Percentiles rank a stretch among this genome's conserved stretches.
phyloP scores from a whole-genome alignment of 2,888 invertebrate species.

The Lochmaea capreae region DNA sequence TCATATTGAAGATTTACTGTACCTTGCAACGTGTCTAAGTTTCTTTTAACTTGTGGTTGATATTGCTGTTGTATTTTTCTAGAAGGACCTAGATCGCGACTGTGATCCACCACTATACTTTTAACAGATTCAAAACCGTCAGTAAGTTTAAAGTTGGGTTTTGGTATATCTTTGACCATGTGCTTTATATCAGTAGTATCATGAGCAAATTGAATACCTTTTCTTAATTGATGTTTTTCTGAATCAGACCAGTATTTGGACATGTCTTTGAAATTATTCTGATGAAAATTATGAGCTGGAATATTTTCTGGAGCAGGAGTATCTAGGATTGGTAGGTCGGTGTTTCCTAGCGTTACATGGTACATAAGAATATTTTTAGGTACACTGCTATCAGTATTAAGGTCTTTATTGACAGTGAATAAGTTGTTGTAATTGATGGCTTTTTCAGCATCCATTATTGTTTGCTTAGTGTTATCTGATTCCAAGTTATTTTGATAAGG shows the following conservation, averaged over 20 bases:
- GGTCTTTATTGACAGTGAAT: constrained; percentile 43
- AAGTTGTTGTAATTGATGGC: constrained; percentile 42
- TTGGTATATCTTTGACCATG: constrained; percentile 4
- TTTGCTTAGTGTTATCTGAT: constrained; percentile 12
- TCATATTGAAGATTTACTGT: not conserved
- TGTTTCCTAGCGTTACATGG: constrained; percentile 36
- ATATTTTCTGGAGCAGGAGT: not conserved
- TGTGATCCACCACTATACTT: constrained; percentile 44
- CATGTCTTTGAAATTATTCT: constrained; percentile 46
- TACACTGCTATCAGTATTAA: constrained; percentile 45
- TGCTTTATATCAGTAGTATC: constrained; percentile 28
- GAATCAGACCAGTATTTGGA: constrained; percentile 43
- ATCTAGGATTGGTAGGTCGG: constrained; percentile 11
- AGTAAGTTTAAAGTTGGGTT: not conserved
- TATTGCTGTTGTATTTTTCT: not conserved
- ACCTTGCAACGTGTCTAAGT: constrained; percentile 24
- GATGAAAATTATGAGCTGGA: constrained; percentile 27
- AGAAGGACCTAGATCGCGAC: not conserved
- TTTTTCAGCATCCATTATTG: constrained; percentile 18
- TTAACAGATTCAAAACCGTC: constrained; percentile 48
- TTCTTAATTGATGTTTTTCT: constrained; percentile 44
- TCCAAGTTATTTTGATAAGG: constrained; percentile 19
- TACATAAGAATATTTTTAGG: constrained; percentile 38
- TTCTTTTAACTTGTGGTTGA: constrained; percentile 24
- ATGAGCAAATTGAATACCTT: constrained; percentile 43